phyloP scores from a whole-genome alignment of 2,797 vertebrate genomes.

The Neosilurus mollespiculum region DNA sequence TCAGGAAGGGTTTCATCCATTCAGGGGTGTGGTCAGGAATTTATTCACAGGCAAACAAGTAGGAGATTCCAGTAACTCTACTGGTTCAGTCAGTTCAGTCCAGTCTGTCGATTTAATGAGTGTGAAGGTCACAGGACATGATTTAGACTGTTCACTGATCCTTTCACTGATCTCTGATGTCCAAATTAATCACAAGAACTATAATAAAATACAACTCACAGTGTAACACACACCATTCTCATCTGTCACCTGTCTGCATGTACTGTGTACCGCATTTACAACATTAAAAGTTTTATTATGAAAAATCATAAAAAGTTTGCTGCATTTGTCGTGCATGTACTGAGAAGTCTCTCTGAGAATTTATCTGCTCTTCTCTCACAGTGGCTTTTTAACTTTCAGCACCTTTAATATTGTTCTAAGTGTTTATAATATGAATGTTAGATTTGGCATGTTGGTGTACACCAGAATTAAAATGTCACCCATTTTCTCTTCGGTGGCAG shows the following conservation, averaged over 20 bases:
- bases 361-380: no score
- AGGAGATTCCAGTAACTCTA: no score
- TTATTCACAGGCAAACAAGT: no score
- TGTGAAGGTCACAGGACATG: background rate
- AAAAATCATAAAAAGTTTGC: background rate
- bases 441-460: background rate
- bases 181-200: background rate
- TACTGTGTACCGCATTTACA: background rate
- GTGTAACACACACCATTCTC: background rate
- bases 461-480: background rate
- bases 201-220: background rate
- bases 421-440: background rate
- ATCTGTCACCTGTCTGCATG: background rate
- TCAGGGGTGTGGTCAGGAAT: no score
- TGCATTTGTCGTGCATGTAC: no score
- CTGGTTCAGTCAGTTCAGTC: no score
- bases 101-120: background rate
- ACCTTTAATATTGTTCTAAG: background rate
- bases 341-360: no score
- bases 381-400: background rate
- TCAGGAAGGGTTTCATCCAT: no score
- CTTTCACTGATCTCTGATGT: no score
- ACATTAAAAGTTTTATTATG: background rate
- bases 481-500: no score
- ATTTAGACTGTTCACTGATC: background rate